These are phyloP conservation scores for silkworm (Bombyx mori) DNA, from an alignment of 1,140 invertebrate genomes.

Conservation along the genomic window DNA sequence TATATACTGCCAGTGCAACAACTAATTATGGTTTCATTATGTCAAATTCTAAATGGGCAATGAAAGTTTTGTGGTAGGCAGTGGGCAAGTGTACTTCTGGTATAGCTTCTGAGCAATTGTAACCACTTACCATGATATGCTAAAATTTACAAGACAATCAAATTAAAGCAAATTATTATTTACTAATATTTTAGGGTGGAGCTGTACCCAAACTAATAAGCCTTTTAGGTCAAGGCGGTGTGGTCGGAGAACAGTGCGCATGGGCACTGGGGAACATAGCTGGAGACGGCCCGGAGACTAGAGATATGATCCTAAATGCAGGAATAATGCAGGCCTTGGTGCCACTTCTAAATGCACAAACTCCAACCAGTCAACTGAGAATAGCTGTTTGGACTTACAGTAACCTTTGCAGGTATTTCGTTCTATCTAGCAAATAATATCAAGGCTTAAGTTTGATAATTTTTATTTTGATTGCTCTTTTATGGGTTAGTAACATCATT, in stretches of 20 bases:
- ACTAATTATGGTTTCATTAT: too few relatives aligned
- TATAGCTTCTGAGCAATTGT: too few relatives aligned
- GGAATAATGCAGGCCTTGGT: slow-evolving; percentile 79
- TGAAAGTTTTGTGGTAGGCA: too few relatives aligned
- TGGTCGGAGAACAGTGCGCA: slow-evolving; percentile 95
- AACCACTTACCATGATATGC: too few relatives aligned
- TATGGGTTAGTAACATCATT: too few relatives aligned
- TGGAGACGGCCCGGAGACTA: slow-evolving; percentile 83
- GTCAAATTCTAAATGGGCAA: too few relatives aligned
- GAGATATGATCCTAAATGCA: slow-evolving; percentile 81
- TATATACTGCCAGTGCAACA: too few relatives aligned
- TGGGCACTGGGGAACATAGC: slow-evolving; percentile 99
- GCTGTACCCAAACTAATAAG: slow-evolving; percentile 89
- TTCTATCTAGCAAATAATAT: too few relatives aligned
- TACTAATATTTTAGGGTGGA: slow-evolving; percentile 67
- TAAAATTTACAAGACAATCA: too few relatives aligned
- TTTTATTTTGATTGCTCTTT: too few relatives aligned
- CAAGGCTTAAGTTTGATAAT: too few relatives aligned
- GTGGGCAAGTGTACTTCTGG: too few relatives aligned
- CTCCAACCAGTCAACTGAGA: slow-evolving; percentile 52
- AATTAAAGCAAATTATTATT: slow-evolving; percentile 1
- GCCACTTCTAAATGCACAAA: slow-evolving; percentile 73
- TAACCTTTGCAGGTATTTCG: slow-evolving; percentile 75
- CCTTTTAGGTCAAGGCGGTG: slow-evolving; percentile 82
- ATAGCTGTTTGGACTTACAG: slow-evolving; percentile 93